Base-by-base conservation (phyloP, 2,888 invertebrate genomes). In the Latrodectus hesperus region DNA sequence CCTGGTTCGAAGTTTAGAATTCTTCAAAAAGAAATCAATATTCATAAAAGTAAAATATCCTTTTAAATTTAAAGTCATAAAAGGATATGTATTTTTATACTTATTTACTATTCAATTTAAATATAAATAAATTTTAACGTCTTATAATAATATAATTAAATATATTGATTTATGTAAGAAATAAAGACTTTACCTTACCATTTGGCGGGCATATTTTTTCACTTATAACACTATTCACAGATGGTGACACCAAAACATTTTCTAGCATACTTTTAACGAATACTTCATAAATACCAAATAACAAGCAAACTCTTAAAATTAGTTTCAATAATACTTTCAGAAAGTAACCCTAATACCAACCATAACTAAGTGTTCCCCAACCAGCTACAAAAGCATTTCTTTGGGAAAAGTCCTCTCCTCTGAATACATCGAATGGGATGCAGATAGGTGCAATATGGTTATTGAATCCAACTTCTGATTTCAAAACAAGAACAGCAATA, bases 341-440 rank as follows among this genome's bases (percentile, higher is more conserved):
- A 38, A 38, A 38, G 38, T 38, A 38, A 38, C 38, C 38, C 6
- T 60, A 17, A 68, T 22, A 68, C 74, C 88, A 76, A 88, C 89
- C 71, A 67, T 84, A 89, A 38, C 72, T 73, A 9, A 73, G 77
- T 14, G 89, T 87, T 74, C 89, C 89, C 89, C 89, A 89, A 8
- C 89, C 89, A 17, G 89, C 85, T 51, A 87, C 84, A 71, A 89
- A 87, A 53, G 87, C 89, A 83, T 87, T 89, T 53, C 84, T 78
- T 6, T 76, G 74, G 11, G 79, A 52, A 17, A 88, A 77, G 72
- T 80, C 53, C 6, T 89, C 84, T 22, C 65, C 85, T 14, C 10
- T 26, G 22, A 88, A 84, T 9, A 78, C 60, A 74, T 79, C 64
- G 52, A 84, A 89, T 17, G 89, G 89, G 17, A 89, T 64, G 64